A percentile compares a stretch with the other conserved stretches of the same genome.
Conservation (phyloP, 2,797 vertebrate species). For the Otolemur crassicaudatus region DNA sequence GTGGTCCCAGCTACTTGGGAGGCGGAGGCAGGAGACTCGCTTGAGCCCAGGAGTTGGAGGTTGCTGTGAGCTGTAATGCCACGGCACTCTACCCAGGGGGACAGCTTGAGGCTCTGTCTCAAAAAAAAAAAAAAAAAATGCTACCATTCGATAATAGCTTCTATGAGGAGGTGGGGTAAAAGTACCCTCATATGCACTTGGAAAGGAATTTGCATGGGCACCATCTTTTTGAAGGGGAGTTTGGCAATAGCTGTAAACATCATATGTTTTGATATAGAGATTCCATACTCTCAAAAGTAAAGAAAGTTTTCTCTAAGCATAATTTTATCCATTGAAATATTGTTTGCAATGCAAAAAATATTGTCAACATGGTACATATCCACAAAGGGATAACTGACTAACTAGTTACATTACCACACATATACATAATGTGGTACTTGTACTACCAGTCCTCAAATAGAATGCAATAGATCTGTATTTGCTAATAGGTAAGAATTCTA, state of each 20-base stretch:
- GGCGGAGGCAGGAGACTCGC: too few species aligned
- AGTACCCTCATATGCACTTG: neutral
- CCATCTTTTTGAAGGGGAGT: neutral
- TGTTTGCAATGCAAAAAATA: neutral
- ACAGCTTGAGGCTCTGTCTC: too few species aligned
- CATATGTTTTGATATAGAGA: neutral
- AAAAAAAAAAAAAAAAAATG: neutral
- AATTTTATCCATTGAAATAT: neutral
- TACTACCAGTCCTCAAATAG: neutral
- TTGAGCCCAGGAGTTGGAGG: too few species aligned
- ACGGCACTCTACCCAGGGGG: too few species aligned
- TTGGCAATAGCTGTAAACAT: neutral
- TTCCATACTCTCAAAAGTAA: neutral
- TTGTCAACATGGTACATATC: neutral
- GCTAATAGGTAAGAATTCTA: neutral
- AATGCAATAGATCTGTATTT: neutral
- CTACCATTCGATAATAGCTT: neutral
- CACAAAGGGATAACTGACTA: neutral
- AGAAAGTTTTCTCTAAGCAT: neutral
- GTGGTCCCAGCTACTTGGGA: too few species aligned
- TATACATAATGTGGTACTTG: neutral
- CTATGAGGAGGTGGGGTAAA: neutral
- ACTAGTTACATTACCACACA: neutral
- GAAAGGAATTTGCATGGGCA: neutral
- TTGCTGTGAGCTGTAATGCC: too few species aligned